Percentiles rank a stretch among this genome's conserved stretches.
Evolutionary conservation across 1,140 invertebrate genomes (phyloP).

Genomic region (Amphibalanus amphitrite): DNA sequence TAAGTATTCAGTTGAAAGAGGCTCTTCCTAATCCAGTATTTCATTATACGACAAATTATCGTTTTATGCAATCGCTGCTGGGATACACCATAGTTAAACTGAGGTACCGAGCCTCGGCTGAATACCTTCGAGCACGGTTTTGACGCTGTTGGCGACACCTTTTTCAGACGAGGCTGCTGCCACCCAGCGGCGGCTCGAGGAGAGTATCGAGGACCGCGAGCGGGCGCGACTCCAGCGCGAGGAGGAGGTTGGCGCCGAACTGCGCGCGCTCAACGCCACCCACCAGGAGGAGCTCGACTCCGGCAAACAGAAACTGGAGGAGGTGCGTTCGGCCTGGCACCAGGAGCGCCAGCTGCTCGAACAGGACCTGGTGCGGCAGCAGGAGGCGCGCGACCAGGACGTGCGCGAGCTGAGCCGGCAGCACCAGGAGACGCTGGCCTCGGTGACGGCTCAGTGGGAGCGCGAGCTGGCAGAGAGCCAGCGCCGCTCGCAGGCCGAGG

Average conservation of each 20-base stretch:
- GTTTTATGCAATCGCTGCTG: too few species aligned
- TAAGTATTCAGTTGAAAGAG: too few species aligned
- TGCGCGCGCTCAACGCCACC: slow-evolving; percentile 25
- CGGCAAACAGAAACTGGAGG: not conserved
- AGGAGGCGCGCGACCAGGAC: slow-evolving; percentile 30
- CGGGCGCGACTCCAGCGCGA: slow-evolving; percentile 18
- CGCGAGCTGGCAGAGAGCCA: not conserved
- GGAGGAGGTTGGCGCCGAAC: slow-evolving; percentile 31
- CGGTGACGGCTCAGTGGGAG: not conserved
- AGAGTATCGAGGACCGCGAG: slow-evolving; percentile 31
- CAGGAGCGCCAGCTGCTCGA: slow-evolving; percentile 33
- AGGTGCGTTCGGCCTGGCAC: not conserved
- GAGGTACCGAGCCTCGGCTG: too few species aligned
- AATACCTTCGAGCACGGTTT: too few species aligned
- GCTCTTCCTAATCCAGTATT: too few species aligned
- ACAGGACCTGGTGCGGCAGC: slow-evolving; percentile 35
- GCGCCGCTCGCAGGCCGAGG: slow-evolving; percentile 31
- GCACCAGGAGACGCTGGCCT: not conserved
- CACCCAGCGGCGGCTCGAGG: slow-evolving; percentile 32
- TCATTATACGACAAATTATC: too few species aligned
- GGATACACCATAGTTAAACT: too few species aligned
- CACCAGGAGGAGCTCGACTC: not conserved
- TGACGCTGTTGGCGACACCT: slow-evolving; percentile 2
- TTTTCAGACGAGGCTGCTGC: slow-evolving; percentile 29
- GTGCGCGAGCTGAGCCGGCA: not conserved